phyloP scores from a whole-genome alignment of 2,888 invertebrate genomes.

The Caradrina kadenii region DNA sequence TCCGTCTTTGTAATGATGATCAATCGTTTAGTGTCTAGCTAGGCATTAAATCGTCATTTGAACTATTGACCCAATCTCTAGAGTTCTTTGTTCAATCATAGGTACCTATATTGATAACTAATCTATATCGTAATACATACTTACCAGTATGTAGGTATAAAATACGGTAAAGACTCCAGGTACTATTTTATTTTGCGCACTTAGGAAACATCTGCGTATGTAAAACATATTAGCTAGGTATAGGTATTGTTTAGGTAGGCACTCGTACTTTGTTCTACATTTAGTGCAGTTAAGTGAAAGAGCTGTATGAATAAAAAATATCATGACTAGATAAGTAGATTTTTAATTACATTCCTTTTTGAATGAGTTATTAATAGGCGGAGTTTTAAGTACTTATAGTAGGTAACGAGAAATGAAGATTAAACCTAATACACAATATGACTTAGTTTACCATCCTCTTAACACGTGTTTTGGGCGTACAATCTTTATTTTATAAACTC shows the following conservation, averaged over 20 bases:
- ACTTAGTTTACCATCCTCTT: slow-evolving; percentile 18
- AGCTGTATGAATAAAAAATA: neutral
- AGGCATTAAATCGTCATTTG: slow-evolving; percentile 1
- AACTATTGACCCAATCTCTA: slow-evolving; percentile 31
- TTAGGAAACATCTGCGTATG: slow-evolving; percentile 27
- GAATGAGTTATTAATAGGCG: neutral
- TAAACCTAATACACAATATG: slow-evolving; percentile 1
- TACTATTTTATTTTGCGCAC: slow-evolving; percentile 34
- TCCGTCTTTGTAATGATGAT: neutral
- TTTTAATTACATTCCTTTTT: neutral
- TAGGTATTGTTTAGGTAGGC: neutral
- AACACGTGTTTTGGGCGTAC: slow-evolving; percentile 1
- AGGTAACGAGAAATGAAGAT: slow-evolving; percentile 12
- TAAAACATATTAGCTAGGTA: neutral
- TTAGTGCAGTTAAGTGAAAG: neutral
- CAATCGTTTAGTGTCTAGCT: too few relatives aligned
- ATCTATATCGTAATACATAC: slow-evolving; percentile 12
- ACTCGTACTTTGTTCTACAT: neutral
- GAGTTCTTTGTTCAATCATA: slow-evolving; percentile 31
- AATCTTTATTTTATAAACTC: slow-evolving; percentile 23
- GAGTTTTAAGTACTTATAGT: neutral
- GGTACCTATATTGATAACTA: slow-evolving; percentile 22
- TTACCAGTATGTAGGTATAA: neutral
- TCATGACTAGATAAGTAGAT: neutral
- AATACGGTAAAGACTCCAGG: neutral